phyloP scores from a whole-genome alignment of 2,888 invertebrate species.

The Metopia argyrocephala region DNA sequence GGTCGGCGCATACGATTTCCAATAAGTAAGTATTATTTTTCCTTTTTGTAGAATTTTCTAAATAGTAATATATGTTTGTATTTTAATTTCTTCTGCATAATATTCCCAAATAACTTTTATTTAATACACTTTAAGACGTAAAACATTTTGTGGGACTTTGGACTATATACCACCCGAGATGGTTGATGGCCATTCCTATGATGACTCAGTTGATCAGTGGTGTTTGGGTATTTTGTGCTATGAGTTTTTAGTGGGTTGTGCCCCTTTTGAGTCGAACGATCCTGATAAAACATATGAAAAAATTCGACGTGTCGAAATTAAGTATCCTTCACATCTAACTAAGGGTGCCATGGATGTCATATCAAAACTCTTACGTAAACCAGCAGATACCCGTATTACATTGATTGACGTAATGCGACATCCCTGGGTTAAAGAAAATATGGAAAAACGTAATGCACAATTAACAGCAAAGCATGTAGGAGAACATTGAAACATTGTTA shows the following conservation, averaged over 20 bases:
- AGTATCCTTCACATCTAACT: slow-evolving; percentile 84
- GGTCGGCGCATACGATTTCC: slow-evolving; percentile 95
- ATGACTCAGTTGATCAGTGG: slow-evolving; percentile 95
- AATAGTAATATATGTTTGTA: background rate
- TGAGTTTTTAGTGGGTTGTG: slow-evolving; percentile 94
- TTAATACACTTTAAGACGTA: slow-evolving; percentile 86
- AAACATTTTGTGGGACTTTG: slow-evolving; percentile 95
- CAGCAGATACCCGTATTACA: slow-evolving; percentile 83
- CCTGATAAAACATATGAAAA: slow-evolving; percentile 86
- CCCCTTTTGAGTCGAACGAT: slow-evolving; percentile 92
- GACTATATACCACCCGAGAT: slow-evolving; percentile 99
- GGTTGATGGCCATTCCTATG: slow-evolving; percentile 90
- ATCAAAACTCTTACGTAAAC: slow-evolving; percentile 83
- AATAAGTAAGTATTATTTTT: slow-evolving; percentile 80
- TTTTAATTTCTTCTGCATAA: slow-evolving; percentile 13
- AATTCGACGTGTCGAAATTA: slow-evolving; percentile 83
- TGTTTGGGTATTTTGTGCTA: slow-evolving; percentile 94
- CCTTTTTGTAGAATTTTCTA: no score
- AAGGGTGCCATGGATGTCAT: slow-evolving; percentile 87
- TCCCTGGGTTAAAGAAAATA: slow-evolving; percentile 78
- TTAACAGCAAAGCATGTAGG: slow-evolving; percentile 56
- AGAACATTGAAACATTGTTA: background rate
- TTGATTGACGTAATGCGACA: slow-evolving; percentile 86
- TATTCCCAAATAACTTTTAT: no score
- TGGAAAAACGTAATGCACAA: slow-evolving; percentile 72